Evolutionary conservation across 1,140 invertebrate genomes (phyloP), one percentile per base, ranked within the genome.

Genomic region (Batillaria attramentaria): DNA sequence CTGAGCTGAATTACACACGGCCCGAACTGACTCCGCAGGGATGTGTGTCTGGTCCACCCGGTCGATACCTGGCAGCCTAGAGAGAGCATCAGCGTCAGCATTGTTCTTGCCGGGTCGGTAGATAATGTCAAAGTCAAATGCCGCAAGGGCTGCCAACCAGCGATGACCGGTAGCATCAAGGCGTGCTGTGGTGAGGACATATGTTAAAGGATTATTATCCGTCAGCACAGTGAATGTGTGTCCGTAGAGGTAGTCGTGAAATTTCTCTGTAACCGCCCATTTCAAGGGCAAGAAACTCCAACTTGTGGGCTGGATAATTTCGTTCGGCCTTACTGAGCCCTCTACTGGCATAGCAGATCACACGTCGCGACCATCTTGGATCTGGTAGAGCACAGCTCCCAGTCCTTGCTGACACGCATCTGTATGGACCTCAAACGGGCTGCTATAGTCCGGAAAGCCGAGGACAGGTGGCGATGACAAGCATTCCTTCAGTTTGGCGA

Each of bases 381-480:
- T 43, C 77, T 88, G 88, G 33, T 79, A 83, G 43, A 90, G 79
- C 0, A 87, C 85, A n/a, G 83, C 84, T 28, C 86, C 87, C 6
- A 87, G 33, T 0, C 82, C 86, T 31, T 54, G 13, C 10, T 73
- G 43, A 37, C 82, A 79, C 24, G 81, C 84, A 72, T 87, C 86
- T 24, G 79, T 81, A 35, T 87, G 83, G 10, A 87, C 39, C 39
- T 80, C 82, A 79, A 86, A 88, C 0, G 65, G 81, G 13, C 42
- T 39, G 5, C 33, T 50, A 5, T 65, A 79, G 57, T 84, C 79
- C 33, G 76, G 66, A 80, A 80, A 84, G 6, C 31, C 78, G 39
- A 87, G 66, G 1, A 86, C 65, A 20, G 84, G 84, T 54, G 81
- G 73, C 0, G 42, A 75, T 0, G 76, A 73, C 8, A 85, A 42